A percentile compares a stretch with the other conserved stretches of the same genome.
phyloP scores from a whole-genome alignment of 2,888 invertebrate species.

The Volucella inflata region DNA sequence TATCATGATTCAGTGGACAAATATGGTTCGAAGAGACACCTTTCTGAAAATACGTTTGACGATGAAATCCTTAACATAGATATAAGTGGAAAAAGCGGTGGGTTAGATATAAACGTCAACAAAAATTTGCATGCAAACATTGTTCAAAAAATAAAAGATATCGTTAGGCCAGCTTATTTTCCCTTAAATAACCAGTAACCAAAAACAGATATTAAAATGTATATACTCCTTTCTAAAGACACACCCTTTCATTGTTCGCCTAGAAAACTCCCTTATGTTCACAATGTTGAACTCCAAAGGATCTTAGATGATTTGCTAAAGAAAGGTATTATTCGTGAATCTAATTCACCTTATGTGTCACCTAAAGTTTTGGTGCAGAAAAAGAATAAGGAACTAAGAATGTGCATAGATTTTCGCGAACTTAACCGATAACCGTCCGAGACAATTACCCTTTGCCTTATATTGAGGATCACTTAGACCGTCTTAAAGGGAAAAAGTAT shows the following conservation, averaged over 20 bases:
- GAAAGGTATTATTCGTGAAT: constrained; percentile 5
- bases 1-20: too few species aligned
- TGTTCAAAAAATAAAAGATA: background rate
- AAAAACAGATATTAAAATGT: constrained; percentile 3
- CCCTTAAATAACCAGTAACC: too few species aligned
- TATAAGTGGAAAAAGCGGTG: too few species aligned
- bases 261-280: constrained; percentile 12
- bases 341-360: constrained; percentile 37
- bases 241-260: constrained; percentile 31
- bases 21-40: too few species aligned
- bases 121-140: too few species aligned
- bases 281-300: constrained; percentile 16
- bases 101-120: too few species aligned
- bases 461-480: background rate
- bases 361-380: constrained; percentile 61
- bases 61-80: too few species aligned
- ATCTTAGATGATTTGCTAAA: constrained; percentile 14
- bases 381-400: constrained; percentile 48
- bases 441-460: background rate
- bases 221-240: constrained; percentile 13
- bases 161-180: background rate
- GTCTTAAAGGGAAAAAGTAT: too few species aligned
- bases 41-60: too few species aligned
- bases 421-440: constrained; percentile 44
- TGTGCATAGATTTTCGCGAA: constrained; percentile 11